phyloP scores from a whole-genome alignment of 2,113 vertebrate genomes.

The Sander lucioperca region DNA sequence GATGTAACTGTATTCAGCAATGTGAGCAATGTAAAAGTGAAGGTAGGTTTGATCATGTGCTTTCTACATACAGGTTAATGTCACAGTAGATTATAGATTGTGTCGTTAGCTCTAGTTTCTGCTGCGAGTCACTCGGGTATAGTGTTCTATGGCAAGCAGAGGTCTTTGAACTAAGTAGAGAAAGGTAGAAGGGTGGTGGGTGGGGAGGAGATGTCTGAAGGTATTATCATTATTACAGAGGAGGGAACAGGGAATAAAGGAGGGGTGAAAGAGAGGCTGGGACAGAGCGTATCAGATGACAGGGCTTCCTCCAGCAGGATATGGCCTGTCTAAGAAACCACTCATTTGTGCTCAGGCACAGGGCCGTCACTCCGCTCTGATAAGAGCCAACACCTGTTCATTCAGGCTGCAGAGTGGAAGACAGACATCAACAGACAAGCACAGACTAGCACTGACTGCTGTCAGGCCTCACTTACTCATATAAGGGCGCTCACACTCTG shows the following conservation, averaged over 20 bases:
- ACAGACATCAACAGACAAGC: constrained; percentile 56
- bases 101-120: constrained; percentile 8
- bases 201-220: constrained; percentile 33
- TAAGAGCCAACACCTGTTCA: constrained; percentile 68
- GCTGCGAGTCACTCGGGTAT: constrained; percentile 28
- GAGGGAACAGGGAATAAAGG: constrained; percentile 31
- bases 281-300: constrained; percentile 64
- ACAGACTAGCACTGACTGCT: constrained; percentile 38
- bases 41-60: not conserved
- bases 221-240: constrained; percentile 34
- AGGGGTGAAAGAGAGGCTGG: constrained; percentile 37
- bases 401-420: constrained; percentile 37
- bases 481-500: constrained; percentile 30
- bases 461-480: constrained; percentile 39
- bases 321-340: constrained; percentile 60
- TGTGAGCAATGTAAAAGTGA: not conserved
- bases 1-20: not conserved
- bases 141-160: constrained; percentile 3
- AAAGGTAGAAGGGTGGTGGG: constrained; percentile 20
- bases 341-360: constrained; percentile 44
- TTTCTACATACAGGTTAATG: constrained; percentile 27
- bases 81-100: not conserved
- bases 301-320: constrained; percentile 69
- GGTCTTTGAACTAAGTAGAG: constrained; percentile 46
- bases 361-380: constrained; percentile 31